phyloP scores from a whole-genome alignment of 2,113 vertebrate species.

The Hydrolagus affinis region DNA sequence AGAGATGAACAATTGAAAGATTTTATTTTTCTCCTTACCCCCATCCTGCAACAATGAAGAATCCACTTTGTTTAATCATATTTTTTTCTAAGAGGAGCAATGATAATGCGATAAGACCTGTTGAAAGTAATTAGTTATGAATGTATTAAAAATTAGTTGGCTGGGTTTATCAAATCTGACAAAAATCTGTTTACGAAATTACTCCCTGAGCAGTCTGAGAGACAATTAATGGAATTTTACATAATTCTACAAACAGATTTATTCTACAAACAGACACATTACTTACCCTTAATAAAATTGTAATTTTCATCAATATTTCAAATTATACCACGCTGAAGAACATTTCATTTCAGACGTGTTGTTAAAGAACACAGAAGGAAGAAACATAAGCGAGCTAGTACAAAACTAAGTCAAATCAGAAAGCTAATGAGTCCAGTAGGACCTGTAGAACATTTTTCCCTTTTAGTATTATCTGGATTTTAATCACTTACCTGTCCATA shows the following conservation, averaged over 20 bases:
- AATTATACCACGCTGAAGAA: no score
- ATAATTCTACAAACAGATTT: neutral
- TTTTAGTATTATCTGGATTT: neutral
- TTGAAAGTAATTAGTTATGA: slow-evolving; percentile 24
- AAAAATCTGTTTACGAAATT: no score
- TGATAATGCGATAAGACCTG: slow-evolving; percentile 82
- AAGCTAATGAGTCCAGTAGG: neutral
- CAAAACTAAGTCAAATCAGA: neutral
- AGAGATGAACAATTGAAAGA: slow-evolving; percentile 35
- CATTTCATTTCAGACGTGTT: no score
- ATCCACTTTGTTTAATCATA: slow-evolving; percentile 60
- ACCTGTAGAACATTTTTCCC: neutral
- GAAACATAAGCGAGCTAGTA: no score
- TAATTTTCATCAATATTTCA: neutral
- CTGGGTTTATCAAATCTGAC: neutral
- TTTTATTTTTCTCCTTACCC: slow-evolving; percentile 66
- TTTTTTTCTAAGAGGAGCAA: slow-evolving; percentile 69
- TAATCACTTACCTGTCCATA: slow-evolving; percentile 80
- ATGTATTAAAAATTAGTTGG: neutral
- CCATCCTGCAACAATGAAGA: slow-evolving; percentile 77
- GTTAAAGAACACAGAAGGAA: no score
- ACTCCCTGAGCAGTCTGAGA: neutral
- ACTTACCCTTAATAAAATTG: no score
- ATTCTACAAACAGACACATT: neutral
- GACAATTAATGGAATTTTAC: neutral